Base-by-base conservation (phyloP, 1,140 invertebrate genomes). In the Saxidomus purpurata region DNA sequence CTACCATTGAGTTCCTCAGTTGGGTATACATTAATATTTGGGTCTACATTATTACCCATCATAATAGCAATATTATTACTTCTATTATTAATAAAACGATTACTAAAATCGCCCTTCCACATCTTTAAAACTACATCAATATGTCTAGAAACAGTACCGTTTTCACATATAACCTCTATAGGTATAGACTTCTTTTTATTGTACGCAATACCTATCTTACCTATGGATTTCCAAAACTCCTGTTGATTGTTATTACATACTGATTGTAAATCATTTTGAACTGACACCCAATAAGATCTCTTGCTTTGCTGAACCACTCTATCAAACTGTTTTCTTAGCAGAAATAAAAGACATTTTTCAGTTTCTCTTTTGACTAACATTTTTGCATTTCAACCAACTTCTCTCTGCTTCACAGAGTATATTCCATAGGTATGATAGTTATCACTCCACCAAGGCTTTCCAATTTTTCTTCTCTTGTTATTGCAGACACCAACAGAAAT, bases 41-140 rank as follows among this genome's bases (percentile, higher is more conserved):
- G n/a, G n/a, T n/a, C n/a, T n/a, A n/a, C n/a, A n/a, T n/a, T n/a
- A n/a, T n/a, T n/a, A n/a, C n/a, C n/a, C n/a, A n/a, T n/a, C n/a
- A n/a, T n/a, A n/a, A n/a, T n/a, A n/a, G n/a, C n/a, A n/a, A n/a
- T n/a, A n/a, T n/a, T n/a, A n/a, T n/a, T n/a, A n/a, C n/a, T n/a
- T n/a, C n/a, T n/a, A n/a, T n/a, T n/a, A n/a, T n/a, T n/a, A n/a
- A n/a, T n/a, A 40, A 81, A 81, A n/a, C 59, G 36, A 19, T 9
- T 13, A 40, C 79, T 81, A 34, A 81, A 81, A 81, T 59, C 79
- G 17, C 34, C 3, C n/a, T 81, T 81, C 79, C 79, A 61, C 61
- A 59, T 59, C 31, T 28, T 13, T 36, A 81, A 61, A 36, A 59
- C 77, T 25, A 34, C 17, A 31, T 81, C 25, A 25, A 61, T 36